Conservation (phyloP, 2,888 invertebrate species). For the Stramonita haemastoma region DNA sequence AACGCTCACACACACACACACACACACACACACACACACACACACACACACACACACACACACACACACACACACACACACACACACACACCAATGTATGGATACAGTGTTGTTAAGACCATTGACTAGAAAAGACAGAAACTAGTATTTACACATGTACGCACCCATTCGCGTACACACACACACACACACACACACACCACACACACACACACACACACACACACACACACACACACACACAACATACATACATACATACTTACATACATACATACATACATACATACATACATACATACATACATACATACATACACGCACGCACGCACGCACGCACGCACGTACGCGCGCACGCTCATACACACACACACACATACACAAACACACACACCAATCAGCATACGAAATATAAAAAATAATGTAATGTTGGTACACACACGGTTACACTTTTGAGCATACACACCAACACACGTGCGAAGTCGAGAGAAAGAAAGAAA, state of each 20-base stretch:
- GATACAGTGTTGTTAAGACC: too few relatives aligned
- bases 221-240: background rate
- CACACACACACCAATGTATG: background rate
- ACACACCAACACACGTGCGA: too few relatives aligned
- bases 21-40: constrained; percentile 2
- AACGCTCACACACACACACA: background rate
- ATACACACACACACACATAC: too few relatives aligned
- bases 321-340: too few relatives aligned
- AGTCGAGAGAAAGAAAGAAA: too few relatives aligned
- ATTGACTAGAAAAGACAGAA: background rate
- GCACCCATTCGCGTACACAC: background rate
- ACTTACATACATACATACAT: background rate
- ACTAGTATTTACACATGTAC: background rate
- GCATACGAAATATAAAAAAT: too few relatives aligned
- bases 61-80: background rate
- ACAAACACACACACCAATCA: background rate
- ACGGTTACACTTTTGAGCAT: too few relatives aligned
- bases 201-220: background rate
- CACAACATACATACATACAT: background rate
- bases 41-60: constrained; percentile 2
- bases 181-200: background rate
- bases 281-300: background rate
- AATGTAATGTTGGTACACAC: too few relatives aligned
- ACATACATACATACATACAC: too few relatives aligned
- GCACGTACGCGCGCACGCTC: background rate